phyloP scores from a whole-genome alignment of 53 echinoderm and acorn worm species.

The Arbacia lixula region DNA sequence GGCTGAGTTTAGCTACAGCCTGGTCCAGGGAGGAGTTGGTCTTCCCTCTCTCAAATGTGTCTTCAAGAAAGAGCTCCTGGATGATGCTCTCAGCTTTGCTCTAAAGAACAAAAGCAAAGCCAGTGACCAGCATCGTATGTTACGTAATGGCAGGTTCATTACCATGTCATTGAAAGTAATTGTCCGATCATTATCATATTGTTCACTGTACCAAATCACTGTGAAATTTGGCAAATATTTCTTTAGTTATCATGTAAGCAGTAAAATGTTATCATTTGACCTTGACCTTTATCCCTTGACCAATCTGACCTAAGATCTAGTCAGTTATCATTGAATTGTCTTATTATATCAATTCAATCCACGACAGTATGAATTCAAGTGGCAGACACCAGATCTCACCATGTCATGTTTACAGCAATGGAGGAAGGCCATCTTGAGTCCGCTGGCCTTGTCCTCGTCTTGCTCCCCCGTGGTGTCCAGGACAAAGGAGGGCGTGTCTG shows the following conservation, averaged over 20 bases:
- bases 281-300: not conserved
- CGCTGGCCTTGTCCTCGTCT: constrained; percentile 74
- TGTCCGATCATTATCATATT: too few species aligned
- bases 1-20: constrained; percentile 84
- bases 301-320: not conserved
- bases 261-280: not conserved
- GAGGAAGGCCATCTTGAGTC: constrained; percentile 94
- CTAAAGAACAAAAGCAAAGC: constrained; percentile 58
- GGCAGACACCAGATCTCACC: constrained; percentile 49
- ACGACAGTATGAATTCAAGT: too few species aligned
- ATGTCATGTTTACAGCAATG: constrained; percentile 86
- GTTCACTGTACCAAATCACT: too few species aligned
- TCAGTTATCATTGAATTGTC: too few species aligned
- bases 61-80: constrained; percentile 80
- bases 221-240: not conserved
- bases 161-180: too few species aligned
- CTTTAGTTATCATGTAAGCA: not conserved
- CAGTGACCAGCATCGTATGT: too few species aligned
- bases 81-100: constrained; percentile 82
- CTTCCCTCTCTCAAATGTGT: constrained; percentile 63
- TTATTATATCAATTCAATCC: too few species aligned
- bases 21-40: constrained; percentile 81
- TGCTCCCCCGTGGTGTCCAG: constrained; percentile 8
- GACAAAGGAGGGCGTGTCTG: not conserved
- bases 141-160: too few species aligned